A percentile compares a stretch with the other conserved stretches of the same genome.
Evolutionary conservation across 2,888 invertebrate genomes (phyloP).

Genomic region (Hybos culiciformis): DNA sequence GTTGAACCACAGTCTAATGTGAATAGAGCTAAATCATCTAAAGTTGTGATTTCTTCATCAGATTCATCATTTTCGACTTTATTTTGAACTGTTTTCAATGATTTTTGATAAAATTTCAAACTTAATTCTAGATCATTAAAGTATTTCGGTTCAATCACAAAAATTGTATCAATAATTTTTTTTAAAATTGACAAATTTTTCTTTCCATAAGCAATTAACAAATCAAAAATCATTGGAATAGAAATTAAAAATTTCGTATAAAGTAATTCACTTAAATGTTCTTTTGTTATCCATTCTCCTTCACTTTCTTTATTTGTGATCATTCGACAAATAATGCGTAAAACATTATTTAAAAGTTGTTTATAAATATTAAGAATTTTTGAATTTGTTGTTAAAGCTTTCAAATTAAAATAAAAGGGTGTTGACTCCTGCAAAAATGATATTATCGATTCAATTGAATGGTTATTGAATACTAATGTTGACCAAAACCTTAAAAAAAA

Average conservation of each 20-base stretch:
- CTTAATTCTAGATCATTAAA: constrained; percentile 43
- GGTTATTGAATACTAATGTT: constrained; percentile 49
- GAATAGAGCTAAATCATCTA: constrained; percentile 55
- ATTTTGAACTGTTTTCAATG: constrained; percentile 27
- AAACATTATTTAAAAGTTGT: constrained; percentile 48
- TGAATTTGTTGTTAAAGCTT: constrained; percentile 33
- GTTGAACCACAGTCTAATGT: constrained; percentile 57
- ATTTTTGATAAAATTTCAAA: constrained; percentile 41
- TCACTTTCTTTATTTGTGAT: constrained; percentile 65
- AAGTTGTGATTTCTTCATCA: constrained; percentile 24
- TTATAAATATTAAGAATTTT: constrained; percentile 39
- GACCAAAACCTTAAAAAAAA: constrained; percentile 51
- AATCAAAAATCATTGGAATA: constrained; percentile 67
- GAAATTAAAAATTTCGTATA: constrained; percentile 71
- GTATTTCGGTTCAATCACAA: constrained; percentile 43
- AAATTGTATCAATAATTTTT: constrained; percentile 50
- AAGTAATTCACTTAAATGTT: constrained; percentile 52
- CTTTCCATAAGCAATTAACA: constrained; percentile 58
- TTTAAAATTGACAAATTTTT: constrained; percentile 47
- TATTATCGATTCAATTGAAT: constrained; percentile 48
- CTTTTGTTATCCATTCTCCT: constrained; percentile 50
- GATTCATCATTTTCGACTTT: constrained; percentile 31
- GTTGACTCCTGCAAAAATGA: constrained; percentile 63
- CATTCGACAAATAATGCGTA: constrained; percentile 60
- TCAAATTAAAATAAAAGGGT: constrained; percentile 48